Percentiles rank a stretch among this genome's conserved stretches.
phyloP scores from a whole-genome alignment of 35 echinoderm and acorn worm genomes.

The Lytechinus variegatus region DNA sequence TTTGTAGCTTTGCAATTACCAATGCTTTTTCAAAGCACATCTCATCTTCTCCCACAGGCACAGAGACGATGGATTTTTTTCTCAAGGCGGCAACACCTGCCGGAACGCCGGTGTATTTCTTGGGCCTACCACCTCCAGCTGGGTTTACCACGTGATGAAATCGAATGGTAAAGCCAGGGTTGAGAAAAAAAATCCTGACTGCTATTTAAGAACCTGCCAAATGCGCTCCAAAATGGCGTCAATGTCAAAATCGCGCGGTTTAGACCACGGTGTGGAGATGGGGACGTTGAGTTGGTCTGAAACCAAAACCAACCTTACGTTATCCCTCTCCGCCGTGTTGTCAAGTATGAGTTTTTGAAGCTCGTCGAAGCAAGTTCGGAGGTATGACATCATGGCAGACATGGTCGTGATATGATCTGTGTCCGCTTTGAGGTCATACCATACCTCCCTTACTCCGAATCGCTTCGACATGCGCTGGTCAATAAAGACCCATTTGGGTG shows the following conservation, averaged over 20 bases:
- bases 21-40: conserved; percentile 2
- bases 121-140: background rate
- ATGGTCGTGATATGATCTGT: background rate
- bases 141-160: background rate
- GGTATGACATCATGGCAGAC: background rate
- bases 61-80: background rate
- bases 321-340: background rate
- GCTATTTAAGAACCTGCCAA: background rate
- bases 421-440: background rate
- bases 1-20: background rate
- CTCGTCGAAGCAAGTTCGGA: background rate
- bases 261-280: background rate
- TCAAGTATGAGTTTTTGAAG: background rate
- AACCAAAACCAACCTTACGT: background rate
- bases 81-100: background rate
- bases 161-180: background rate
- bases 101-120: background rate
- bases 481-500: background rate
- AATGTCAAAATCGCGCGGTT: background rate
- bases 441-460: background rate
- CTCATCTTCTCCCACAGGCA: background rate
- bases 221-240: background rate
- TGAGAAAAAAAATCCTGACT: background rate
- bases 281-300: background rate
- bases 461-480: background rate